phyloP scores from a whole-genome alignment of 1,140 invertebrate genomes.

The Neuroterus valhalla region DNA sequence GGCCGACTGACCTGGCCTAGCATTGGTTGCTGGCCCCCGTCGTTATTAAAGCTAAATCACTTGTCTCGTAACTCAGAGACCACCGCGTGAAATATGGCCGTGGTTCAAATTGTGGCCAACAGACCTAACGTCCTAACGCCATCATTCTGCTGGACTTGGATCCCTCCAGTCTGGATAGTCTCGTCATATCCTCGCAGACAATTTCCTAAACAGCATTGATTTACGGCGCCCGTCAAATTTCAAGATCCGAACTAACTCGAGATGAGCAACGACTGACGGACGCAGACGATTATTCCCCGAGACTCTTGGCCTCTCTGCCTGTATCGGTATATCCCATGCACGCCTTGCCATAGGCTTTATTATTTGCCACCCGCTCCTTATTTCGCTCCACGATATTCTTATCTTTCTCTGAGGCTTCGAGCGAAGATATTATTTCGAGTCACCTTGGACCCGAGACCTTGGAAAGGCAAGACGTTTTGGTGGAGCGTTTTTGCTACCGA shows the following conservation, averaged over 20 bases:
- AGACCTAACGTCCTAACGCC: slow-evolving; percentile 38
- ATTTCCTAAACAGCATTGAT: slow-evolving; percentile 43
- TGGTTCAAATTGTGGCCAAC: slow-evolving; percentile 40
- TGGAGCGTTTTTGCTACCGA: too few relatives aligned
- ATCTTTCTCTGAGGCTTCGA: neutral
- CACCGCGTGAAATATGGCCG: slow-evolving; percentile 45
- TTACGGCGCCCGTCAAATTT: slow-evolving; percentile 33
- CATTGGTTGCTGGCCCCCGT: slow-evolving; percentile 18
- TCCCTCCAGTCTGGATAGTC: neutral
- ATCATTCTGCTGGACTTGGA: slow-evolving; percentile 26
- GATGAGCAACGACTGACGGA: too few relatives aligned
- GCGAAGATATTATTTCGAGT: neutral
- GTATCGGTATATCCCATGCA: too few relatives aligned
- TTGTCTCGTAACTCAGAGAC: slow-evolving; percentile 29
- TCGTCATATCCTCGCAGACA: neutral
- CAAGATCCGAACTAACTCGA: neutral
- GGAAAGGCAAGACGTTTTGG: too few relatives aligned
- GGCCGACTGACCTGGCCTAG: slow-evolving; percentile 39
- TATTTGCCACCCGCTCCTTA: neutral
- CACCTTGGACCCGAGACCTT: too few relatives aligned
- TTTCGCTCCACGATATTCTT: neutral
- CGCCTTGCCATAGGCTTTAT: too few relatives aligned
- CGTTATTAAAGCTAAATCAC: slow-evolving; percentile 55
- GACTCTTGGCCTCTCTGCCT: too few relatives aligned
- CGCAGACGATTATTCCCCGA: slow-evolving; percentile 1